These are phyloP conservation scores for Danaus melanippus DNA, from an alignment of 1,140 invertebrate species.

Conservation along the genomic window DNA sequence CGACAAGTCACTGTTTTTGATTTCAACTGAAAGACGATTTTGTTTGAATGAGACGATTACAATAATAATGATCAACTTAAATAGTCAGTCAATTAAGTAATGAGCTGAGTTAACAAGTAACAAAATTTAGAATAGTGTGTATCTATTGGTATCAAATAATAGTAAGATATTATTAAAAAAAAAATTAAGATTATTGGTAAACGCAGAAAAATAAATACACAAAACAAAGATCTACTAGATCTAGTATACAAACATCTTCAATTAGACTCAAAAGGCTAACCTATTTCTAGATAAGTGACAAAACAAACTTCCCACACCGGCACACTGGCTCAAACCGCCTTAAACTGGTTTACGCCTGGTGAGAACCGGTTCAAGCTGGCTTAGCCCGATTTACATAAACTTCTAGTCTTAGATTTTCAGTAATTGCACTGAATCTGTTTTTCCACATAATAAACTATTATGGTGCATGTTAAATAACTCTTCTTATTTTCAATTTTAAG, in stretches of 20 bases:
- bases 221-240: too few species aligned
- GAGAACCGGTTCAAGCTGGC: slow-evolving; percentile 32
- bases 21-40: background rate
- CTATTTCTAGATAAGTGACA: slow-evolving; percentile 35
- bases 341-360: slow-evolving; percentile 42
- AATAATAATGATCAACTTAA: too few species aligned
- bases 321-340: slow-evolving; percentile 39
- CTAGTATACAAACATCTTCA: slow-evolving; percentile 26
- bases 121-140: too few species aligned
- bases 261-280: slow-evolving; percentile 37
- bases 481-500: background rate
- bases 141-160: too few species aligned
- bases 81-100: too few species aligned
- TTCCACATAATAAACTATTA: background rate
- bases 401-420: slow-evolving; percentile 22
- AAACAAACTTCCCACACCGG: slow-evolving; percentile 39
- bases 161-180: too few species aligned
- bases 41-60: too few species aligned
- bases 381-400: slow-evolving; percentile 36
- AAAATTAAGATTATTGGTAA: too few species aligned
- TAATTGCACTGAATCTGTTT: slow-evolving; percentile 9
- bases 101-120: too few species aligned
- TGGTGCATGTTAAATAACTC: background rate
- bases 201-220: too few species aligned
- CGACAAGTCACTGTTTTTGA: slow-evolving; percentile 13